Base-by-base conservation (phyloP, 2,888 invertebrate species). In the Phytoseiulus persimilis region DNA sequence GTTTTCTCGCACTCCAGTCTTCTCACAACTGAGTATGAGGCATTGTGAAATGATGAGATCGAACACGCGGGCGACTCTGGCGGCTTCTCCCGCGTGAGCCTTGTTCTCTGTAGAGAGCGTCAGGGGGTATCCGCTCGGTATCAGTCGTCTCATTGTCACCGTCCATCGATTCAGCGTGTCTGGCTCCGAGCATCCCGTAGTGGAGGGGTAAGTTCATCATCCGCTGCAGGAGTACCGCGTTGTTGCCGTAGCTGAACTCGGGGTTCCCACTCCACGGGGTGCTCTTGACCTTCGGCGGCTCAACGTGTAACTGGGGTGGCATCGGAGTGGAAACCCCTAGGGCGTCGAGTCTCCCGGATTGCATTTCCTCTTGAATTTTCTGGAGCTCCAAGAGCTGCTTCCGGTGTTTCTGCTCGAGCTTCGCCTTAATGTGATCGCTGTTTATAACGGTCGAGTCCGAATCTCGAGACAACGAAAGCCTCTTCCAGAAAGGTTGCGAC, bases 361-460 rank as follows among this genome's bases (percentile, higher is more conserved):
- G 87, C 87, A 96, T 96, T 93, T 96, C 96, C 92, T 96, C 96
- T 92, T 96, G 96, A 90, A 95, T 95, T 89, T 95, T 96, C 90
- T 95, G 94, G 65, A 96, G 93, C 92, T 96, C 96, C 0, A 96
- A 96, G 45, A 96, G 93, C 92, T 97, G 96, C 91, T 96, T 96
- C 92, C 96, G 96, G 92, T 96, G 96, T 92, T 97, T 96, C 92
- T 96, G 96, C 92, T 96, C 95, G 0, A 96, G 93, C 92, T 96
- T 96, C 91, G 96, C 96, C 91, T 96, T 96, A 90, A 96, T 96
- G 92, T 96, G 96, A 65, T 96, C 95, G 23, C 96, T 94, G 11
- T 96, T 95, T 0, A 95, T 94, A 0, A 95, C 95, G 83, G 95
- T 95, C 0, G 95, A 95, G 92, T 95, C 96, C 92, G 95, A 95